Conservation (phyloP, 2,797 vertebrate species). For the Sebastes matsubarae region DNA sequence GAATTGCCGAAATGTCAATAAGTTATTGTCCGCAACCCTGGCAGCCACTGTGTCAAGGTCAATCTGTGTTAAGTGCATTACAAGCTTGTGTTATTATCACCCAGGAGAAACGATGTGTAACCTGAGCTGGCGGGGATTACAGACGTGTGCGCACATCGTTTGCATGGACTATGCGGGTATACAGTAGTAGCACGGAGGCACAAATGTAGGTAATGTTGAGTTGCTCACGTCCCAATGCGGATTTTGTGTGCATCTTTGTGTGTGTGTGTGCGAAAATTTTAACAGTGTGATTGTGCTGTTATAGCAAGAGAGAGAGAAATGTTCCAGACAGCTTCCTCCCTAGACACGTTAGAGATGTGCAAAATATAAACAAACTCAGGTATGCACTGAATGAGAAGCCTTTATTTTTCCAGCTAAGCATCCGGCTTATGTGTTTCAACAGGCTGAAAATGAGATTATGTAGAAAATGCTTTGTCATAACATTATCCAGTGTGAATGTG, state of each 20-base stretch:
- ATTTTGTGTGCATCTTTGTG: not conserved
- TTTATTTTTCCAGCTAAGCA: not conserved
- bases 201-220: not conserved
- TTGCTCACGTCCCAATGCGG: not conserved
- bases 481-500: not conserved
- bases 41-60: constrained; percentile 52
- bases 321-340: not conserved
- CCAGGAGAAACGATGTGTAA: constrained; percentile 30
- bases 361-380: constrained; percentile 10
- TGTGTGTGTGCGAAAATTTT: not conserved
- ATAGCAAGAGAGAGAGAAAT: not conserved
- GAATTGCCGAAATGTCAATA: not conserved
- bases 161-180: not conserved
- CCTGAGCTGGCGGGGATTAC: constrained; percentile 59
- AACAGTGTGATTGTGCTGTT: not conserved
- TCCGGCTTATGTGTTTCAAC: not conserved
- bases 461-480: not conserved
- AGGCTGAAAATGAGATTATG: not conserved
- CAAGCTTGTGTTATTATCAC: constrained; percentile 53
- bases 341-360: not conserved
- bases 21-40: not conserved
- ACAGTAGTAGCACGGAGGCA: not conserved
- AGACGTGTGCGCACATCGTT: constrained; percentile 1
- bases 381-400: not conserved
- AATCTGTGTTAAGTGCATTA: constrained; percentile 59